Conservation (phyloP, 2,113 vertebrate genomes). For the Sapayoa aenigma region DNA sequence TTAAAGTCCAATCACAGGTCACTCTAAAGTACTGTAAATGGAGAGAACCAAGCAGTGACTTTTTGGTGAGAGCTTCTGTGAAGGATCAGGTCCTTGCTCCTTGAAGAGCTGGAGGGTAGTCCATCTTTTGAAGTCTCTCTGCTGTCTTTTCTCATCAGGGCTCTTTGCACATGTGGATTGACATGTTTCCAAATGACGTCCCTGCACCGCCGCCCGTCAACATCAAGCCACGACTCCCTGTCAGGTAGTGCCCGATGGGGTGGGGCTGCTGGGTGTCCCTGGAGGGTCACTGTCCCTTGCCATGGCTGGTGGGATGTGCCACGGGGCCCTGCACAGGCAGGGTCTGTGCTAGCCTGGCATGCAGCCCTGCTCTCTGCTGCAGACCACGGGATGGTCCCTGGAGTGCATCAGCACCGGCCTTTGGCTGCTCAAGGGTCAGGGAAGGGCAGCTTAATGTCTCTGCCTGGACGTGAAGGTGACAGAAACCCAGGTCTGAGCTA, state of each 20-base stretch:
- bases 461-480: background rate
- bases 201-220: constrained; percentile 86
- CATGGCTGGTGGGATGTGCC: rapidly evolving
- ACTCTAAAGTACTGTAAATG: background rate
- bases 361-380: background rate
- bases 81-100: background rate
- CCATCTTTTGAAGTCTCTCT: background rate
- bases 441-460: background rate
- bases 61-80: background rate
- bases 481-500: background rate
- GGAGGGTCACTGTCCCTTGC: background rate
- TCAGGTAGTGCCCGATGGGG: constrained; percentile 68
- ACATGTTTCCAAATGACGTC: constrained; percentile 90
- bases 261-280: background rate
- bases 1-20: background rate
- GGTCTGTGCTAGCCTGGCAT: background rate
- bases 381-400: background rate
- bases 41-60: background rate
- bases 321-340: background rate
- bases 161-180: constrained; percentile 93
- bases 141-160: constrained; percentile 73
- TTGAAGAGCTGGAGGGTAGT: background rate
- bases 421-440: background rate
- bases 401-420: background rate
- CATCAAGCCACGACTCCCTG: constrained; percentile 88